Percentiles rank a stretch among this genome's conserved stretches.
phyloP scores from a whole-genome alignment of 2,113 vertebrate genomes.

The Pteruthius melanotis region DNA sequence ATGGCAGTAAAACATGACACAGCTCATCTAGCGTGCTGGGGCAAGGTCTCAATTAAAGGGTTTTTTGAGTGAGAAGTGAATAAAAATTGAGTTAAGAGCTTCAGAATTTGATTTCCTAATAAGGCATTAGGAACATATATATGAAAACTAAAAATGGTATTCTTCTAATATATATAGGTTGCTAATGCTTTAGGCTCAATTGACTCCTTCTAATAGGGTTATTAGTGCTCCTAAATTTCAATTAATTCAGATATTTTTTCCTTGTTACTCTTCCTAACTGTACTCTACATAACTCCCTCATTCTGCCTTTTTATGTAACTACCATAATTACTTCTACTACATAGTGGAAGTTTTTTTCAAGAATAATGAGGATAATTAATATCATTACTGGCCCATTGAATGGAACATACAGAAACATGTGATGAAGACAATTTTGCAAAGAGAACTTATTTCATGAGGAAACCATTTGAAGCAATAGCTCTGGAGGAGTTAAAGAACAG shows the following conservation, averaged over 20 bases:
- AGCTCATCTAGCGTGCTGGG: conserved; percentile 15
- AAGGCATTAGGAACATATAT: background rate
- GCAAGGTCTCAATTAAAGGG: conserved; percentile 1
- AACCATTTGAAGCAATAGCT: background rate
- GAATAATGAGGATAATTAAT: background rate
- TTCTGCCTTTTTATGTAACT: background rate
- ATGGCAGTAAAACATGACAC: conserved; percentile 23
- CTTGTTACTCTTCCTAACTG: background rate
- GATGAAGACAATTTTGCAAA: background rate
- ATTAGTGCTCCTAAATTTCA: background rate
- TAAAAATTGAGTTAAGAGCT: conserved; percentile 36
- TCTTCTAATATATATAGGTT: background rate
- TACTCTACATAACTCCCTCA: background rate
- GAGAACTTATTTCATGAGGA: background rate
- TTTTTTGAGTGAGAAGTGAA: conserved; percentile 9
- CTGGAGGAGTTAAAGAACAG: background rate
- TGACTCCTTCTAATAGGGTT: background rate
- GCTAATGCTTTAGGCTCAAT: background rate
- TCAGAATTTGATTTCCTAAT: background rate
- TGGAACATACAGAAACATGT: background rate
- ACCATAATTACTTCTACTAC: background rate
- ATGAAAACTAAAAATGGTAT: background rate
- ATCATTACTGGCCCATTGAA: background rate
- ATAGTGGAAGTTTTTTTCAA: background rate
- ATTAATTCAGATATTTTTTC: background rate